A percentile compares a stretch with the other conserved stretches of the same genome.
Evolutionary conservation across 2,888 invertebrate genomes (phyloP).

Genomic region (Agonopterix alstromeriana): DNA sequence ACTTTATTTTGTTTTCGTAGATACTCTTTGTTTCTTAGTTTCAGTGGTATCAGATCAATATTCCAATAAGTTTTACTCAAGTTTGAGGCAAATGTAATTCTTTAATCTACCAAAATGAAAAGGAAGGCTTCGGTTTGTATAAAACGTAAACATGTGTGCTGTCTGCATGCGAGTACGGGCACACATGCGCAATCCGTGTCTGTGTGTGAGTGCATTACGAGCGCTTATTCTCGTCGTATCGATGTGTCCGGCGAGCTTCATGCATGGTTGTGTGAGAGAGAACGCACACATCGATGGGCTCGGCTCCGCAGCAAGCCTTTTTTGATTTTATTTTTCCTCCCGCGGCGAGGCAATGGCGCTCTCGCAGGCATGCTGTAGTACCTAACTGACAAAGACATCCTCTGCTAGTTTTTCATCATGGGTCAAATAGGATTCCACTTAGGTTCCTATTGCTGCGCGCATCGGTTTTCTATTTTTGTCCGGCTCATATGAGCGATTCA

Average conservation of each 20-base stretch:
- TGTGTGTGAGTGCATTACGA: conserved; percentile 50
- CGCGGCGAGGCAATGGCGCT: conserved; percentile 44
- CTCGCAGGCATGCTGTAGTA: conserved; percentile 19
- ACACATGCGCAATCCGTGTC: conserved; percentile 20
- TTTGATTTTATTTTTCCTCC: conserved; percentile 69
- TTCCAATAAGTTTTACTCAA: background rate
- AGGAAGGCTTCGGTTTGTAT: conserved; percentile 17
- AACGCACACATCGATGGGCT: conserved; percentile 49
- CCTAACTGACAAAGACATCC: conserved; percentile 24
- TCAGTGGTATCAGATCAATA: background rate
- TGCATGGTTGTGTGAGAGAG: conserved; percentile 36
- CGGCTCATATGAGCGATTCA: too few relatives aligned
- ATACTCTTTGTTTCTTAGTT: background rate
- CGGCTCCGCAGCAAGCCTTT: conserved; percentile 60
- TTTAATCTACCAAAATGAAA: conserved; percentile 8
- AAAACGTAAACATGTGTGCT: conserved; percentile 24
- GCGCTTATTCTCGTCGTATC: conserved; percentile 42
- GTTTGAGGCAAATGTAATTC: conserved; percentile 1
- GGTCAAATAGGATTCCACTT: conserved; percentile 17
- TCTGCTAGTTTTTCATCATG: conserved; percentile 17
- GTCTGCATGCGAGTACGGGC: conserved; percentile 10
- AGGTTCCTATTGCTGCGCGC: conserved; percentile 1
- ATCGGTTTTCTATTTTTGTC: too few relatives aligned
- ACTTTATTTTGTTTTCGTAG: background rate
- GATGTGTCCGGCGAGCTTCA: conserved; percentile 39